A percentile compares a stretch with the other conserved stretches of the same genome.
Conservation (phyloP, 1,140 invertebrate species). For the Leucophenga varia region DNA sequence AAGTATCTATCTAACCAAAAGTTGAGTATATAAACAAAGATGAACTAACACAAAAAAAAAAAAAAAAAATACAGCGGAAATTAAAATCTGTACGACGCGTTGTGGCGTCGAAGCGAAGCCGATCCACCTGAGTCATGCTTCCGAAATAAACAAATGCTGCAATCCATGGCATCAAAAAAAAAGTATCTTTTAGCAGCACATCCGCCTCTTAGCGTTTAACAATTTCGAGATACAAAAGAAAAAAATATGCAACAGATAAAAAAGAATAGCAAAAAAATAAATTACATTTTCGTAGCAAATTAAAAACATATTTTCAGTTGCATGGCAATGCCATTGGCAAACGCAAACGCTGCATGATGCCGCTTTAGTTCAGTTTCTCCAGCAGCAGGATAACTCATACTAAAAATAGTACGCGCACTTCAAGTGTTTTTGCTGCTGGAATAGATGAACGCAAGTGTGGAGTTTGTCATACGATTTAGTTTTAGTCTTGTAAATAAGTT, state of each 20-base stretch:
- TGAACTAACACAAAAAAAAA: slow-evolving; percentile 1
- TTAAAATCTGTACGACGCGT: not conserved
- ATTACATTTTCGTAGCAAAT: slow-evolving; percentile 14
- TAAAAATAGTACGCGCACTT: too few relatives aligned
- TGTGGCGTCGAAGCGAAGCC: slow-evolving; percentile 2
- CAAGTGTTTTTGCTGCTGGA: not conserved
- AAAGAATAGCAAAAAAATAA: slow-evolving; percentile 4
- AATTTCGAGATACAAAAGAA: not conserved
- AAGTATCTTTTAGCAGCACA: too few relatives aligned
- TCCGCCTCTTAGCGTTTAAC: too few relatives aligned
- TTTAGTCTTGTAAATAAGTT: too few relatives aligned
- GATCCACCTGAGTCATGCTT: slow-evolving; percentile 10
- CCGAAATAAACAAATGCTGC: slow-evolving; percentile 13
- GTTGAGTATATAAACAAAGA: not conserved
- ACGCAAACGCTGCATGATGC: too few relatives aligned
- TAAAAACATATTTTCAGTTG: slow-evolving; percentile 24
- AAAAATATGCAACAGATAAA: not conserved
- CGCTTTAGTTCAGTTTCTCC: too few relatives aligned
- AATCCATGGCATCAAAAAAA: too few relatives aligned
- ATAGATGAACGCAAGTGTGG: too few relatives aligned
- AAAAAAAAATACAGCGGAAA: slow-evolving; percentile 3
- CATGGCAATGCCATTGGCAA: too few relatives aligned
- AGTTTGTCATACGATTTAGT: too few relatives aligned
- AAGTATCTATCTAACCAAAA: too few relatives aligned
- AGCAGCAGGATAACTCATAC: too few relatives aligned